These are phyloP conservation scores for Xestia sexstrigata DNA, from an alignment of 2,888 invertebrate species.

Conservation along the genomic window DNA sequence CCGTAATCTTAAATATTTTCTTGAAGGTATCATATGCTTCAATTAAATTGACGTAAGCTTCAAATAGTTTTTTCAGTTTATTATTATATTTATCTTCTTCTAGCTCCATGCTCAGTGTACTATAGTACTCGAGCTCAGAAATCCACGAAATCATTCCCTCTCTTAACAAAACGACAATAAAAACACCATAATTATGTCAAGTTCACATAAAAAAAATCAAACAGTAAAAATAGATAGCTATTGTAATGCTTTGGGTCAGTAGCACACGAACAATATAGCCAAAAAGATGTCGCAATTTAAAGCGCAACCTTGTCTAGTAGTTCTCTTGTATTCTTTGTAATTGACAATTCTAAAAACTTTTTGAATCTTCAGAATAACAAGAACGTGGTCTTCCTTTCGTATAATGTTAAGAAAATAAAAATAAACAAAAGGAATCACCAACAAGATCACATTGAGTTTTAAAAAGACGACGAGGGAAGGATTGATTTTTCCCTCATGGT, in stretches of 20 bases:
- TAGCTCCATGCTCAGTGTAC: neutral
- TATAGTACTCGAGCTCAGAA: conserved; percentile 15
- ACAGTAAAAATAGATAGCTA: conserved; percentile 2
- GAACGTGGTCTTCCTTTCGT: conserved; percentile 11
- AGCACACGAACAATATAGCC: neutral
- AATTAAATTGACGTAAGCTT: conserved; percentile 26
- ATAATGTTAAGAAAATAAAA: conserved; percentile 17
- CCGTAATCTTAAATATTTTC: conserved; percentile 27
- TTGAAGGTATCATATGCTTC: conserved; percentile 37
- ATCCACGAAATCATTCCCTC: conserved; percentile 21
- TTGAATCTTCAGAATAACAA: conserved; percentile 34
- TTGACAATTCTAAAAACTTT: conserved; percentile 21
- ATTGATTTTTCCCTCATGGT: neutral
- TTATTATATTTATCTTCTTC: conserved; percentile 10
- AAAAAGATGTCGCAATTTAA: neutral
- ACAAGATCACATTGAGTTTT: neutral
- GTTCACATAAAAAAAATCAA: conserved; percentile 30
- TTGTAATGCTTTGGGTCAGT: neutral
- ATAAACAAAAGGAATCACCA: neutral
- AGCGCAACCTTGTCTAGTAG: neutral
- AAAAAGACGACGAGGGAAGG: neutral
- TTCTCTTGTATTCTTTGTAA: neutral
- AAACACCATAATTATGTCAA: conserved; percentile 22
- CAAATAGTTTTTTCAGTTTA: conserved; percentile 12
- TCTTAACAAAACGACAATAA: conserved; percentile 17